Conservation (phyloP, 2,888 invertebrate species). For the Noctua janthe region DNA sequence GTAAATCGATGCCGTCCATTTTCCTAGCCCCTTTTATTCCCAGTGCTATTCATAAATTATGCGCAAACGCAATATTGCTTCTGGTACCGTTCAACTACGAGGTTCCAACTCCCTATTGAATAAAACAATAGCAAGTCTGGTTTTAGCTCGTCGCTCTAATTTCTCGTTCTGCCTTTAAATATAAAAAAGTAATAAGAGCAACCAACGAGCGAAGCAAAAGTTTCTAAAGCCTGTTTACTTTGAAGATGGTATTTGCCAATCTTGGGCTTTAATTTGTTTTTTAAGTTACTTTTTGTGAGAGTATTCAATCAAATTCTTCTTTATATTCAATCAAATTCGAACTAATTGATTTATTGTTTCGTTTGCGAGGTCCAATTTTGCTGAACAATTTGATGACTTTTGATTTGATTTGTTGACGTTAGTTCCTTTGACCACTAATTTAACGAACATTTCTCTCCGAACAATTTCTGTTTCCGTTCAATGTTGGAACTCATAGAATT, state of each 20-base stretch:
- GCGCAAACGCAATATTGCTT: constrained; percentile 65
- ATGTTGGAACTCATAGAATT: constrained; percentile 51
- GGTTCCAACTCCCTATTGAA: constrained; percentile 62
- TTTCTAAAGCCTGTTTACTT: background rate
- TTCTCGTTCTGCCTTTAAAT: constrained; percentile 51
- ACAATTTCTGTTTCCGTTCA: constrained; percentile 34
- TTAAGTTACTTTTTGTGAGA: background rate
- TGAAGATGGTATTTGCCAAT: background rate
- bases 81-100: constrained; percentile 59
- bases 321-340: background rate
- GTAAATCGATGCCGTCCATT: constrained; percentile 61
- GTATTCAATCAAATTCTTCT: background rate
- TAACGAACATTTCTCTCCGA: constrained; percentile 1
- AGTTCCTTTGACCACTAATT: constrained; percentile 15
- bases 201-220: constrained; percentile 6
- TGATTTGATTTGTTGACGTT: background rate
- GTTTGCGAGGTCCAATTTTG: background rate
- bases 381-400: background rate
- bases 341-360: constrained; percentile 11
- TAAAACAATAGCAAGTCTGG: constrained; percentile 67
- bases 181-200: constrained; percentile 41
- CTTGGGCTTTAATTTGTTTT: background rate
- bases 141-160: constrained; percentile 63
- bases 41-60: constrained; percentile 64
- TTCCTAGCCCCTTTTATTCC: constrained; percentile 54